Percentiles rank a stretch among this genome's conserved stretches.
phyloP scores from a whole-genome alignment of 2,888 invertebrate species.

The Lithophane leautieri region DNA sequence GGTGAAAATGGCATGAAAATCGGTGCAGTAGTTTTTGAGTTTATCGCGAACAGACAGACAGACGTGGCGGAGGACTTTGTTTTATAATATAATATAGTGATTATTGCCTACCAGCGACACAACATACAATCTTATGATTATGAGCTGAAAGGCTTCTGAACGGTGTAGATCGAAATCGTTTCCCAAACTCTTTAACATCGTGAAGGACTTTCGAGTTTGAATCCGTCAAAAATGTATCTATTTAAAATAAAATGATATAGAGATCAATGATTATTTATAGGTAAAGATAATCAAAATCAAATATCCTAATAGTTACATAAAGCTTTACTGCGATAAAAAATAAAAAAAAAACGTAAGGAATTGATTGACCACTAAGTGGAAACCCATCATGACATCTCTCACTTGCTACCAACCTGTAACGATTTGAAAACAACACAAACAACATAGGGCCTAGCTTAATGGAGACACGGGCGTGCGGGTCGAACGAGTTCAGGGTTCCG shows the following conservation, averaged over 20 bases:
- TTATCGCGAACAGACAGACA: too few relatives aligned
- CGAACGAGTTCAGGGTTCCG: slow-evolving; percentile 75
- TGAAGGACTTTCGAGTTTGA: neutral
- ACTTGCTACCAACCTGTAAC: slow-evolving; percentile 20
- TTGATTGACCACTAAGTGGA: slow-evolving; percentile 18
- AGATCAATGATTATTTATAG: neutral
- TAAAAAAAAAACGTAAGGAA: neutral
- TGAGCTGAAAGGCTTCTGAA: neutral
- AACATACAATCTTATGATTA: neutral
- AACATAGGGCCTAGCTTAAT: slow-evolving; percentile 47
- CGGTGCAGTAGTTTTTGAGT: too few relatives aligned
- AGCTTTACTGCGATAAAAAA: neutral
- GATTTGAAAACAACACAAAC: slow-evolving; percentile 42
- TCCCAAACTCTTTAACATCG: neutral
- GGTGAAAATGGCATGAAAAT: too few relatives aligned
- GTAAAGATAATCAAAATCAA: neutral
- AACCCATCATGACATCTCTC: slow-evolving; percentile 10
- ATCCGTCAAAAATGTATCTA: neutral
- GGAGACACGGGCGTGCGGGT: slow-evolving; percentile 64
- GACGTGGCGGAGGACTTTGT: too few relatives aligned
- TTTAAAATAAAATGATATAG: neutral
- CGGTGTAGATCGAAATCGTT: neutral
- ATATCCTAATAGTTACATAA: neutral
- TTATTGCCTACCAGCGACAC: neutral
- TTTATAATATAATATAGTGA: too few relatives aligned